Base-by-base conservation (phyloP, 2,888 invertebrate species). In the Monochamus alternatus region DNA sequence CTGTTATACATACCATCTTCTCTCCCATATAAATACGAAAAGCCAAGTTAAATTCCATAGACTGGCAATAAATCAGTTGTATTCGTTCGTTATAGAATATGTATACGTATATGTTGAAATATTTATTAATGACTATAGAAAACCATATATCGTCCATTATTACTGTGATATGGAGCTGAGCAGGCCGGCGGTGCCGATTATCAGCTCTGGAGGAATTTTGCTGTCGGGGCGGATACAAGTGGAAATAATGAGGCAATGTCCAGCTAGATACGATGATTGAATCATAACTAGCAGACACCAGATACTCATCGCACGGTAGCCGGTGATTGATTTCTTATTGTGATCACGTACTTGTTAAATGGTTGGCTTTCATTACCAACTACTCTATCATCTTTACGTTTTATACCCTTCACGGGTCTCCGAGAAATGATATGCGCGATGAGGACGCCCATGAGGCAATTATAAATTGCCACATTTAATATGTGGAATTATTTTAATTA, bases 241-340 rank as follows among this genome's bases (percentile, higher is more conserved):
- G 80, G 76, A 82, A 81, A 82, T 82, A 82, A 82, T 81, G 82
- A 81, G 80, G 74, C 73, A 78, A 73, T 75, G 76, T 72, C 64
- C 73, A 60, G 65, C 43, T 72, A 77, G 73, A 76, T 75, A 79
- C 80, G 81, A 75, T 81, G 81, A 82, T 82, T 82, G 82, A 82
- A 81, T 82, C 81, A 79, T 82, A 82, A 82, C 81, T 78, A 82
- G 80, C 79, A 75, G 76, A 78, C 79, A 78, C 79, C 78, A 63
- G 74, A 63, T 43, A 77, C 75, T 68, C 73, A 73, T 72, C 69
- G 63, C 64, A 72, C 59, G 71, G 69, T 68, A 75, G 75, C 74
- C 78, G 30, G 68, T 72, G 75, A 75, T 76, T 76, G 73, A 77
- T 75, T 79, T 63, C 71, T 67, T 67, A 75, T 79, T 76, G 71